Conservation (phyloP, 1,140 invertebrate genomes). For the Adoxophyes honmai region DNA sequence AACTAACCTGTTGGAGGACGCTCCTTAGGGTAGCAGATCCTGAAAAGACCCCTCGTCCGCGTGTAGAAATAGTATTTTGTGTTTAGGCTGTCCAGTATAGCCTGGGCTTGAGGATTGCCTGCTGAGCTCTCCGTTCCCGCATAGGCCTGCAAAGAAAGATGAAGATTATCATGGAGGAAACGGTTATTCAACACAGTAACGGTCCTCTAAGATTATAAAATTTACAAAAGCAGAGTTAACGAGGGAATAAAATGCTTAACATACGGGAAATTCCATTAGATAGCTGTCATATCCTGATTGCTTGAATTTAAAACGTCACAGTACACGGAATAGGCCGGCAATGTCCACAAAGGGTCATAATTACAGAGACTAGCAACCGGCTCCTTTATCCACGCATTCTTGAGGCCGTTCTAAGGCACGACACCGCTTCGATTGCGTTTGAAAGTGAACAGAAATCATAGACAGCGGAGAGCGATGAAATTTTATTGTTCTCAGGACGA, state of each 20-base stretch:
- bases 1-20: conserved; percentile 88
- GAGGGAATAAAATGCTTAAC: too few relatives aligned
- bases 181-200: too few relatives aligned
- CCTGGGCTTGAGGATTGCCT: conserved; percentile 81
- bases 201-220: too few relatives aligned
- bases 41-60: conserved; percentile 92
- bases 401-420: neutral
- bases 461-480: neutral
- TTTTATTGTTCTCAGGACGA: neutral
- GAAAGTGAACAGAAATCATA: neutral
- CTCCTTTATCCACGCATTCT: conserved; percentile 1
- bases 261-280: too few relatives aligned
- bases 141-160: conserved; percentile 81
- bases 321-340: too few relatives aligned
- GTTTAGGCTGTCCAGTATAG: conserved; percentile 87
- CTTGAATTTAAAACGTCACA: too few relatives aligned
- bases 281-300: too few relatives aligned
- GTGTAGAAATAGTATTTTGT: conserved; percentile 91
- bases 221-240: too few relatives aligned
- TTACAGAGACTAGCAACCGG: neutral
- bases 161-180: too few relatives aligned
- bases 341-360: neutral
- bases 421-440: neutral
- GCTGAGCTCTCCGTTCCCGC: conserved; percentile 82
- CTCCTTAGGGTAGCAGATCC: conserved; percentile 94